Base-by-base conservation (phyloP, 53 echinoderm and acorn worm species). In the Henricia sp. region DNA sequence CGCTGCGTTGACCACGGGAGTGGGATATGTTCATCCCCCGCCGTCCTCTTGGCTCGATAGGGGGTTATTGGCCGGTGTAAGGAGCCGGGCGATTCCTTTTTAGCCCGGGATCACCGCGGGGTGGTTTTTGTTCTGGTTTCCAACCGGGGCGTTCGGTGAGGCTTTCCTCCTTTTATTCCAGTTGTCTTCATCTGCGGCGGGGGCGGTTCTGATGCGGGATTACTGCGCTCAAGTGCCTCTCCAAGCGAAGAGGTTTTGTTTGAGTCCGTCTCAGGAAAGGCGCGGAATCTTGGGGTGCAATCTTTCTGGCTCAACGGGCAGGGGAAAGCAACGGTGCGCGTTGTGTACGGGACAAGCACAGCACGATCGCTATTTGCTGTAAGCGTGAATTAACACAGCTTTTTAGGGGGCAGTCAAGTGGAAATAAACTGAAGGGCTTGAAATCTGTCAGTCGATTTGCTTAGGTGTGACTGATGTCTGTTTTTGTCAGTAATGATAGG, bases 221-320 rank as follows among this genome's bases (percentile, higher is more conserved):
- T 64, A 64, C 64, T 20, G 46, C 33, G 63, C 23, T 33, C 21
- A 77, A 77, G 64, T 80, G 80, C 80, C 80, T 63, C 80, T 80
- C 80, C 62, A 43, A 44, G 3, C 19, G n/a, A n/a, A 54, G 39
- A 60, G 38, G n/a, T 14, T 21, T 58, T 3, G 32, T 23, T 19
- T n/a, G 13, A 32, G 4, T 44, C 43, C 40, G 13, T n/a, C 70
- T 46, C 62, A 63, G 42, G 10, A 50, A 13, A 50, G 46, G 23
- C 48, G 43, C 19, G 32, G 5, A 6, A 10, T 34, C 4, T 34
- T 5, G n/a, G 32, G 80, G 21, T 20, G 23, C 24, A 6, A 6
- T 9, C 0, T 75, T 25, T 75, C 21, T 16, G 62, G 6, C 62
- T 60, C 20, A 34, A 60, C 14, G 72, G 35, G 33, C 67, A 51